Base-by-base conservation (phyloP, 2,113 vertebrate genomes). In the Rhabdornis inornatus region DNA sequence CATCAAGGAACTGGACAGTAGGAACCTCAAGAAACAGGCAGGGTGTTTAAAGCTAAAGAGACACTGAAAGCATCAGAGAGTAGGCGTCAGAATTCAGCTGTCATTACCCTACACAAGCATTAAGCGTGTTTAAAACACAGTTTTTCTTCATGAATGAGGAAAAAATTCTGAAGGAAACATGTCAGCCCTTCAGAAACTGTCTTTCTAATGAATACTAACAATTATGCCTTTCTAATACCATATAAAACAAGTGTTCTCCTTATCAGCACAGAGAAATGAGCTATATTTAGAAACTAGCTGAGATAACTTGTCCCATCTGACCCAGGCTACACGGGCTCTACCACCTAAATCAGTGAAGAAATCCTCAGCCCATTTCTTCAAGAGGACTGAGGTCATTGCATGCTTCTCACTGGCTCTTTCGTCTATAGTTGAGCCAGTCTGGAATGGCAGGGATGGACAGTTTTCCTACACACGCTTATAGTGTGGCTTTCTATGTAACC, bases 401-500 rank as follows among this genome's bases (percentile, higher is more conserved):
- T 7, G 17, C 25, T 35, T 53, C 60, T 61, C 69, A 18, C 6
- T 11, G 10, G 19, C 2, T 5, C 35, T 68, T 33, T 70, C 23
- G 33, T 79, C 49, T 6, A 0, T 1, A 56, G 37, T 14, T 83
- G 53, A 86, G 17, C 33, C 30, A 70, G 7, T 37, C 6, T 2
- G 3, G 17, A 28, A 66, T 3, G 2, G 10, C 40, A 77, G 0
- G 19, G 42, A 63, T 5, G 22, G 15, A 53, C 7, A 59, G 20
- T 47, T 64, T 75, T 59, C n/a, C 61, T 52, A 25, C 9, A 59
- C 2, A 5, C 4, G 7, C 22, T 24, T 5, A 5, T 0, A 6
- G 13, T 21, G 40, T n/a, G 27, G 37, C 27, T 87, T 72, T 30
- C 37, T 40, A 2, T 0, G 0, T 25, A 37, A 45, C 5, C 25